phyloP scores from a whole-genome alignment of 1,140 invertebrate species.

The Paraescarpia echinospica region DNA sequence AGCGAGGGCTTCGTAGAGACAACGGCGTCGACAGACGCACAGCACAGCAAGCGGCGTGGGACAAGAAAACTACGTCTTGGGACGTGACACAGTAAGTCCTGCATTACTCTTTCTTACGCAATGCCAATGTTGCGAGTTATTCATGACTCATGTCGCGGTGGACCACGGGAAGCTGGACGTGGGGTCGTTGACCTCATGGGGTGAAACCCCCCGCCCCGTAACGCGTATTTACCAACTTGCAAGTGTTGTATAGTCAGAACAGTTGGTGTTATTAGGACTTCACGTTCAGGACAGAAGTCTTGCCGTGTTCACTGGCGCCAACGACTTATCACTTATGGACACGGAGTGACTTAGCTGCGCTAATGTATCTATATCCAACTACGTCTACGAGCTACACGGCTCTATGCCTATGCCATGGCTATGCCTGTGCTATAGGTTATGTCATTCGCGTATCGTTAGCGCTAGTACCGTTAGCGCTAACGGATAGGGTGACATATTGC shows the following conservation, averaged over 20 bases:
- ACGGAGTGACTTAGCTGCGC: no score
- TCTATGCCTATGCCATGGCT: background rate
- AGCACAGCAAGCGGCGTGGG: background rate
- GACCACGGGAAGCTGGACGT: background rate
- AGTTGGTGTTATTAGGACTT: no score
- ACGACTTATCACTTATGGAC: no score
- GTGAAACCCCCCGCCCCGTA: background rate
- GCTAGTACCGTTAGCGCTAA: background rate
- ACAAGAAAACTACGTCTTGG: background rate
- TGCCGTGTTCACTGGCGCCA: no score
- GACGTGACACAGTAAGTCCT: background rate
- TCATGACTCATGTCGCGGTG: background rate
- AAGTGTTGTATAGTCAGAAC: background rate
- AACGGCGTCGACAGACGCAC: background rate
- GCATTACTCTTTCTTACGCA: background rate
- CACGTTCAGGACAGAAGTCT: no score
- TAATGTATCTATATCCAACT: no score
- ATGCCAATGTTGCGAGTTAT: background rate
- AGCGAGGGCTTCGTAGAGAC: background rate
- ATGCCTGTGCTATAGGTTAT: no score
- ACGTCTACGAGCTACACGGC: background rate
- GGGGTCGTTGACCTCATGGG: background rate
- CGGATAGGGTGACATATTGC: no score
- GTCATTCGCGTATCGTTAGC: background rate
- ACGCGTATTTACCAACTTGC: background rate